A percentile compares a stretch with the other conserved stretches of the same genome.
Evolutionary conservation across 2,797 vertebrate genomes (phyloP).

Genomic region (Sylvilagus floridanus): DNA sequence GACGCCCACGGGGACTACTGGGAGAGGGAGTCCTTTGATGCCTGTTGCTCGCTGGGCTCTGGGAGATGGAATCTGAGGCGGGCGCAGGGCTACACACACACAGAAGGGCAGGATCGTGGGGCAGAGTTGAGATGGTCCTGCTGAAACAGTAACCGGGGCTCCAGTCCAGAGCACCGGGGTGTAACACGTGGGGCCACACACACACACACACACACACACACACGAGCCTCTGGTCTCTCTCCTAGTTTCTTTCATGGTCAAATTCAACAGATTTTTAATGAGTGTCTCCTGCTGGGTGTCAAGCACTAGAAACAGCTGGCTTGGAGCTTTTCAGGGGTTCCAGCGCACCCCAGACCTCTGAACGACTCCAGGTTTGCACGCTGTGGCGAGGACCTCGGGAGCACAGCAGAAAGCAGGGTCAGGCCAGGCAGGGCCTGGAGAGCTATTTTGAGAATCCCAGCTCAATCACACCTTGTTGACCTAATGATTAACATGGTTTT

Average conservation of each 20-base stretch:
- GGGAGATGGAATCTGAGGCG: no score
- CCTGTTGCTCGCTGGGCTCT: no score
- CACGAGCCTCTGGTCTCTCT: background rate
- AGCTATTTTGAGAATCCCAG: background rate
- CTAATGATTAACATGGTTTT: background rate
- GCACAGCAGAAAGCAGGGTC: background rate
- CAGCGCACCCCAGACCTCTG: background rate
- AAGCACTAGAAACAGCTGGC: background rate
- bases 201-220: background rate
- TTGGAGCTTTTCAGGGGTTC: background rate
- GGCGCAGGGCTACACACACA: no score
- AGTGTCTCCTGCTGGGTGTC: background rate
- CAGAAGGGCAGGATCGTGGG: background rate
- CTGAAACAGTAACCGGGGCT: background rate
- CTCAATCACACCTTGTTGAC: background rate
- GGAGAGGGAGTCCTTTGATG: no score
- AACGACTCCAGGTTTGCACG: background rate
- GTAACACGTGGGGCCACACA: rapidly evolving
- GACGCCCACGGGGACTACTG: no score
- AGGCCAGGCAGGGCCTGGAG: background rate
- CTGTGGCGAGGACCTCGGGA: rapidly evolving
- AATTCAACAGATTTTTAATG: background rate
- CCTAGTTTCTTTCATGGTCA: background rate
- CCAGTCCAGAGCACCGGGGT: background rate
- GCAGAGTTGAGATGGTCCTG: background rate